phyloP scores from a whole-genome alignment of 1,140 invertebrate species.

The Oreohelix idahoensis region DNA sequence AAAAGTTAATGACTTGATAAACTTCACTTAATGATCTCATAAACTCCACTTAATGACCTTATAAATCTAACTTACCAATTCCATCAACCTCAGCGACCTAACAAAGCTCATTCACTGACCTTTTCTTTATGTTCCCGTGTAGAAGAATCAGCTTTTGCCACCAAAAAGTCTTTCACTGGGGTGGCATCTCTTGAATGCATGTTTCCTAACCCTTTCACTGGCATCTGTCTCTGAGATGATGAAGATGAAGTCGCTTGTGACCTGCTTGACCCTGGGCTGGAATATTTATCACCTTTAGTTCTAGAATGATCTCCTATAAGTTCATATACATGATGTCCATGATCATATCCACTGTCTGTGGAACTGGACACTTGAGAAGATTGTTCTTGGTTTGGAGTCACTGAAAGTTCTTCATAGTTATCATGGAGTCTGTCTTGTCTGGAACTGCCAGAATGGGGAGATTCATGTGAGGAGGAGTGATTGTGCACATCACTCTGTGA shows the following conservation, averaged over 20 bases:
- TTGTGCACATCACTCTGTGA: conserved; percentile 24
- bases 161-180: conserved; percentile 51
- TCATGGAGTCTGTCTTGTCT: not conserved
- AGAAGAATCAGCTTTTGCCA: conserved; percentile 13
- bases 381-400: conserved; percentile 53
- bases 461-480: conserved; percentile 5
- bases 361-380: conserved; percentile 69
- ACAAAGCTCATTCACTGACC: conserved; percentile 1
- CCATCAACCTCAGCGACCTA: not conserved
- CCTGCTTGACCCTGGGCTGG: not conserved
- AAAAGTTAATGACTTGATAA: too few species aligned
- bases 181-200: conserved; percentile 58
- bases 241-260: conserved; percentile 31
- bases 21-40: too few species aligned
- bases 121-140: conserved; percentile 25
- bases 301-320: conserved; percentile 42
- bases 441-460: not conserved
- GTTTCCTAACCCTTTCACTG: conserved; percentile 30
- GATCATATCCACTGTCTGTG: conserved; percentile 69
- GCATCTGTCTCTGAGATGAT: conserved; percentile 45
- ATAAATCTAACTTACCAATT: too few species aligned
- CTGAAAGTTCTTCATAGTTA: not conserved
- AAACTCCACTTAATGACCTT: conserved; percentile 2
- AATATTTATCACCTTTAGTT: not conserved
- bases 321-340: too few species aligned